Base-by-base conservation (phyloP, 2,113 vertebrate genomes). In the Sardina pilchardus region DNA sequence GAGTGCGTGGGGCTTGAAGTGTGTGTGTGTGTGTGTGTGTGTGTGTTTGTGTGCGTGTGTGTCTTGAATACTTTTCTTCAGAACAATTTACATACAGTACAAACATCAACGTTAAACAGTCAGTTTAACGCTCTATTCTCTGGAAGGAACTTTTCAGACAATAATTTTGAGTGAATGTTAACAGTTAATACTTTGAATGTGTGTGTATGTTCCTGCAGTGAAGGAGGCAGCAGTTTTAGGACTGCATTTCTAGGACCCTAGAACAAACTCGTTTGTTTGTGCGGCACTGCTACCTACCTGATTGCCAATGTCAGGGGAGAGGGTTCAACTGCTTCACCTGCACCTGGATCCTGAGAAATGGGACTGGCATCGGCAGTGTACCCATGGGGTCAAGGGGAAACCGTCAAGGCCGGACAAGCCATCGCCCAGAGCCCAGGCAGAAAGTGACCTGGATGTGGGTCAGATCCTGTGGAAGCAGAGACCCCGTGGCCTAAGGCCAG, bases 21-120 rank as follows among this genome's bases (percentile, higher is more conserved):
- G n/a, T 71, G 63, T 71, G 63, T 71, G 63, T 67, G 63, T 71
- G 63, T 63, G 59, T 63, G 59, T 63, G 21, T 34, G 26, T 71
- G 24, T 71, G 63, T 71, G 63, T 63, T 24, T 63, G 59, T 63
- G 21, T 34, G 26, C 34, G 24, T 71, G 63, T 71, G 63, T 34
- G 63, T 17, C 16, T 26, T 71, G 26, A 71, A 71, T 30, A 26
- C 34, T 34, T 71, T 71, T 34, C 12, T 34, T 63, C 8, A 30
- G n/a, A 10, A 30, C 2, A 14, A 30, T 71, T 71, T 10, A 34
- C 26, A 71, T 71, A 30, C 26, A 7, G 34, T 71, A 30, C 26
- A 7, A 71, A 34, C 63, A 71, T 30, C 9, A 71, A 9, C n/a
- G n/a, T n/a, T n/a, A n/a, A n/a, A 30, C n/a, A 71, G 63, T 71